phyloP scores from a whole-genome alignment of 2,797 vertebrate species.

The Enteromius mattozi region DNA sequence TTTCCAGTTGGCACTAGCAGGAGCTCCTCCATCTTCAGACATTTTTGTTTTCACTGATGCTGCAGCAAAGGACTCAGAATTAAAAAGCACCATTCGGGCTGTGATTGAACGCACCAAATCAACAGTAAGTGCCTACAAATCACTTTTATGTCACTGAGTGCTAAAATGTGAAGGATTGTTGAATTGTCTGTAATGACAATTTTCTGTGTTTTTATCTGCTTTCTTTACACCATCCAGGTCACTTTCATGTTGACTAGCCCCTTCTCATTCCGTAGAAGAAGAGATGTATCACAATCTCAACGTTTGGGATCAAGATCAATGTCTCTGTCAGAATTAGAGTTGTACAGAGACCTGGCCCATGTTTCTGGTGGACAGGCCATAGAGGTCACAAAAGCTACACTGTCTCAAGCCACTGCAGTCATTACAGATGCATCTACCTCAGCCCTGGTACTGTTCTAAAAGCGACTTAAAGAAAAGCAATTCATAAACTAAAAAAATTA shows the following conservation, averaged over 20 bases:
- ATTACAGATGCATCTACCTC: constrained; percentile 67
- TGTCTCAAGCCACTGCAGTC: constrained; percentile 65
- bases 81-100: constrained; percentile 67
- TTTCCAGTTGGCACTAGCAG: constrained; percentile 72
- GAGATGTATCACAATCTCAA: constrained; percentile 50
- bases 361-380: constrained; percentile 74
- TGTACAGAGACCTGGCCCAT: constrained; percentile 71
- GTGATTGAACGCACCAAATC: constrained; percentile 71
- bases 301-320: constrained; percentile 9
- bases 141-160: background rate
- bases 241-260: constrained; percentile 71
- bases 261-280: constrained; percentile 22
- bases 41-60: constrained; percentile 81
- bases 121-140: constrained; percentile 45
- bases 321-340: background rate
- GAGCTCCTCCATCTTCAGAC: constrained; percentile 71
- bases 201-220: background rate
- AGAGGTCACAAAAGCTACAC: constrained; percentile 66
- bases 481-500: no score
- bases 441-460: constrained; percentile 61
- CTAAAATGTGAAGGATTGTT: background rate
- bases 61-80: constrained; percentile 70
- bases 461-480: no score
- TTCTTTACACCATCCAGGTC: constrained; percentile 61
- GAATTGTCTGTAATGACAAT: background rate